Evolutionary conservation across 2,113 vertebrate species (phyloP).

Genomic region (Procavia capensis): DNA sequence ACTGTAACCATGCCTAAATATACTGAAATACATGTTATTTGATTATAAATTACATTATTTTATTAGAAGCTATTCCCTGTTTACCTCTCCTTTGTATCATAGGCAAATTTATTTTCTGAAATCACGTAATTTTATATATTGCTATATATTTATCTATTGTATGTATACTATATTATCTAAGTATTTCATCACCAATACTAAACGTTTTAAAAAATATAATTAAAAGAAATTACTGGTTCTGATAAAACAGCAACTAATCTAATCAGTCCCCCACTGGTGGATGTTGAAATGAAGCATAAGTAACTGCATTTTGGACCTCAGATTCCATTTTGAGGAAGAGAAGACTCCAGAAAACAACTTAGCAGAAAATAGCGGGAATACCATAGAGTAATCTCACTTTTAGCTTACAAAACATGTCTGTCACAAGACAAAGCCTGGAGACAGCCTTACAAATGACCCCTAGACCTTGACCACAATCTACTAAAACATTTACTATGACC

Average conservation of each 20-base stretch:
- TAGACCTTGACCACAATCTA: too few species aligned
- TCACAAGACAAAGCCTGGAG: too few species aligned
- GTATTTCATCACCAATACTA: conserved; percentile 33
- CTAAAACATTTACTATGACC: too few species aligned
- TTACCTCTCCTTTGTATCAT: conserved; percentile 10
- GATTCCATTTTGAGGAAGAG: too few species aligned
- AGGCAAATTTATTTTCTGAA: conserved; percentile 48
- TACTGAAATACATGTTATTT: background rate
- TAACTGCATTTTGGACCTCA: too few species aligned
- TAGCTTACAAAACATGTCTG: too few species aligned
- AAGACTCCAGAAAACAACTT: too few species aligned
- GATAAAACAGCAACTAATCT: background rate
- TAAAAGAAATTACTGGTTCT: conserved; percentile 4
- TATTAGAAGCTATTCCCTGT: background rate
- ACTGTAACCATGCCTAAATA: background rate
- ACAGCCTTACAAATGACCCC: too few species aligned
- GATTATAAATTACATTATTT: conserved; percentile 17
- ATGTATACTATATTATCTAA: background rate
- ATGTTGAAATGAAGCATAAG: too few species aligned
- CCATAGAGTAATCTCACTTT: too few species aligned
- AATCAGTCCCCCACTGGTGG: background rate
- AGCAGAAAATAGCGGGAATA: too few species aligned
- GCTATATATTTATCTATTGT: background rate
- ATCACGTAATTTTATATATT: background rate
- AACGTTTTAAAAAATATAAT: conserved; percentile 44